Base-by-base conservation (phyloP, 1,140 invertebrate genomes). In the Hylaeus volcanicus region DNA sequence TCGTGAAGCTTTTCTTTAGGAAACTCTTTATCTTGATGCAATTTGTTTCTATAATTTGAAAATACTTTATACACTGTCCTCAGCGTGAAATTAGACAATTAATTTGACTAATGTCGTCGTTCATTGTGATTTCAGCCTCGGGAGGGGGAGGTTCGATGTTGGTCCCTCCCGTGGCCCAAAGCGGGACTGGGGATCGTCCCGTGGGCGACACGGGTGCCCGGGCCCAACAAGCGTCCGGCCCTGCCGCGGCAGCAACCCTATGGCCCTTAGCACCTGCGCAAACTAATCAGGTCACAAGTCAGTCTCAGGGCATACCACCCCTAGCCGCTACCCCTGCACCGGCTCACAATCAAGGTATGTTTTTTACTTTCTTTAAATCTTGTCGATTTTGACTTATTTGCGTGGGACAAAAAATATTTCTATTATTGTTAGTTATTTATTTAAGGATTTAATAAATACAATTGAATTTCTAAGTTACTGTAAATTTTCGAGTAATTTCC, bases 261-360 rank as follows among this genome's bases (percentile, higher is more conserved):
- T 94, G 94, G 94, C 94, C 94, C 83, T 89, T 94, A 83, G 93
- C 94, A 86, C 93, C 94, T 84, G 92, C 92, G 77, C 93, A 92
- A 65, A 81, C 90, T 81, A 92, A 87, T 89, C 90, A 91, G 69
- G 65, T 91, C 72, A 83, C 90, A 61, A 89, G 72, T 77, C 91
- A 92, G 71, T 90, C 91, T 53, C 92, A 93, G 71, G 88, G 86
- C 6, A 92, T 92, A 74, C 92, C 93, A 82, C 92, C 94, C 64
- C 89, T 94, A 73, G 91, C 93, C 66, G 92, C 93, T 75, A 93
- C 93, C 75, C 93, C 91, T 87, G 93, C 93, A 81, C 93, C 93
- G 58, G 89, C 92, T 82, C 94, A 94, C 83, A 94, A 91, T 92
- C 91, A 94, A 94, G 91, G 92, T 92, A 80, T 2, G 0, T 51